Percentiles rank a stretch among this genome's conserved stretches.
phyloP scores from a whole-genome alignment of 2,113 vertebrate species.

The Phalacrocorax brasilianus region DNA sequence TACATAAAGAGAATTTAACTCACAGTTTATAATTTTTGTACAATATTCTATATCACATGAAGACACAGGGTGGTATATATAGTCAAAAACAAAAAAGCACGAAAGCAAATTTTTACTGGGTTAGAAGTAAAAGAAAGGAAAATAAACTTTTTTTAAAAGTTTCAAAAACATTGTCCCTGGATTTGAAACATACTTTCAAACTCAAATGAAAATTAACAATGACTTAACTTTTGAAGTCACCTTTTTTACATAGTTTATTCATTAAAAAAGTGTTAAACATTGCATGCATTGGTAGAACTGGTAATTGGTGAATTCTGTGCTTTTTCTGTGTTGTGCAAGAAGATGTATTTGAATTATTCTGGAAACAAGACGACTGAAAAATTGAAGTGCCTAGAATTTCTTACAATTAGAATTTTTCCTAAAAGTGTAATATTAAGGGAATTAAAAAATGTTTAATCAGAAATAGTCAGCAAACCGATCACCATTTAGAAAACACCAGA shows the following conservation, averaged over 20 bases:
- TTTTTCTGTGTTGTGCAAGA: not conserved
- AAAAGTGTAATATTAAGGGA: not conserved
- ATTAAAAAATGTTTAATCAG: not conserved
- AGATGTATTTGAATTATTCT: not conserved
- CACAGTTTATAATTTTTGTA: not conserved
- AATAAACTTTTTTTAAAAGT: not conserved
- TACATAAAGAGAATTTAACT: not conserved
- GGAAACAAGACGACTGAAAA: not conserved
- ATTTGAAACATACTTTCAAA: not conserved
- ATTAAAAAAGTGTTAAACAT: not conserved
- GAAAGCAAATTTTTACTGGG: not conserved
- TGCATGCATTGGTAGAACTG: not conserved
- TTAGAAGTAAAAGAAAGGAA: not conserved
- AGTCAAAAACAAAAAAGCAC: not conserved
- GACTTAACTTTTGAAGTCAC: not conserved
- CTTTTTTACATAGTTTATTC: not conserved
- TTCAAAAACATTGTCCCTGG: not conserved
- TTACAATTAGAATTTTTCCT: not conserved
- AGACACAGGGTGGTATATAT: not conserved
- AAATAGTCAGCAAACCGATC: not conserved
- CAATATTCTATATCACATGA: not conserved
- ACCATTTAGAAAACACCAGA: not conserved
- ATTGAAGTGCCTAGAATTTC: not conserved
- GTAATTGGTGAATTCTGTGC: not conserved
- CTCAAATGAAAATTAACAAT: not conserved